These are phyloP conservation scores for Orthochromis malagaraziensis DNA, from an alignment of 2,113 vertebrate genomes.

Conservation along the genomic window DNA sequence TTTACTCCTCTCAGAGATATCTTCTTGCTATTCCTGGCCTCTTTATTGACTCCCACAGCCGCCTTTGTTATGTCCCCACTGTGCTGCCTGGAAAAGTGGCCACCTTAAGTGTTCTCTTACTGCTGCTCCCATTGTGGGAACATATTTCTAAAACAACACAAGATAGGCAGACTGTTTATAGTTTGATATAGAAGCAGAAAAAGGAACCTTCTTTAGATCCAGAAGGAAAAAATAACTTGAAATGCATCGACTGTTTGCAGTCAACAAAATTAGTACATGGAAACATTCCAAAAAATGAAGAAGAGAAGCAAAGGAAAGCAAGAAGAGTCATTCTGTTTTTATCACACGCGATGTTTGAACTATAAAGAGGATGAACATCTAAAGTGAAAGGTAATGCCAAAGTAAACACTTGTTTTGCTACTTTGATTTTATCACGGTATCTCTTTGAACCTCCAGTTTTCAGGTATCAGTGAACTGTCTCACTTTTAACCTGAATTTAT, in stretches of 20 bases:
- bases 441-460: background rate
- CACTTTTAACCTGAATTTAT: background rate
- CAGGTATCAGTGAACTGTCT: background rate
- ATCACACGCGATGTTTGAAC: background rate
- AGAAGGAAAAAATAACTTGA: background rate
- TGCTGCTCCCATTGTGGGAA: slow-evolving; percentile 22
- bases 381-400: background rate
- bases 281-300: background rate
- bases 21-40: slow-evolving; percentile 25
- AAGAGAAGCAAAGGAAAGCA: background rate
- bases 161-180: background rate
- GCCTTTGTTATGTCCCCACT: slow-evolving; percentile 36
- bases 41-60: slow-evolving; percentile 30
- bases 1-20: slow-evolving; percentile 26
- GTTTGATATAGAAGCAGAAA: background rate
- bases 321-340: background rate
- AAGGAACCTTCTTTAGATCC: background rate
- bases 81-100: slow-evolving; percentile 37
- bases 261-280: background rate
- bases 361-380: background rate
- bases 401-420: background rate
- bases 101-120: slow-evolving; percentile 41
- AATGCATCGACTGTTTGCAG: background rate
- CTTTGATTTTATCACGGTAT: background rate
- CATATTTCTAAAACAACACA: slow-evolving; percentile 10